phyloP scores from a whole-genome alignment of 2,888 invertebrate species.

The Coenonympha glycerion region DNA sequence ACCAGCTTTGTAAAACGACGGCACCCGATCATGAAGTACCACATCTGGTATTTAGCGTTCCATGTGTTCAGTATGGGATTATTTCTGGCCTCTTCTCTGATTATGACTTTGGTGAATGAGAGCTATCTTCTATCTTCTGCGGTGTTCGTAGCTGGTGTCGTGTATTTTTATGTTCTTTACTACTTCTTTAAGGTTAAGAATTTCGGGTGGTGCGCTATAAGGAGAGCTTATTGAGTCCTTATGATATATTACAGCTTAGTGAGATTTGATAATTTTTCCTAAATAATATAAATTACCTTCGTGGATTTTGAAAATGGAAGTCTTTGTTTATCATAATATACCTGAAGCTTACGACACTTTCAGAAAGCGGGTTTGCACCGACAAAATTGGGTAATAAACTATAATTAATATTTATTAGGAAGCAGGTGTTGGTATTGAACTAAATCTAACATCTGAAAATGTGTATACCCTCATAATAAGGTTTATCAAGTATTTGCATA shows the following conservation, averaged over 20 bases:
- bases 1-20: slow-evolving; percentile 42
- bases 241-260: not conserved
- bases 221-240: slow-evolving; percentile 1
- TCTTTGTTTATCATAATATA: too few relatives aligned
- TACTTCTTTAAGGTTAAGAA: slow-evolving; percentile 37
- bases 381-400: too few relatives aligned
- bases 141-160: slow-evolving; percentile 32
- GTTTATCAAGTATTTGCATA: too few relatives aligned
- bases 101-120: slow-evolving; percentile 41
- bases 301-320: too few relatives aligned
- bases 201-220: slow-evolving; percentile 12
- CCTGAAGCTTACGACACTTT: too few relatives aligned
- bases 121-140: slow-evolving; percentile 32
- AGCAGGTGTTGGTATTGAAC: too few relatives aligned
- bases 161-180: slow-evolving; percentile 42
- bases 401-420: too few relatives aligned
- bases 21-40: slow-evolving; percentile 41
- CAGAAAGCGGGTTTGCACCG: too few relatives aligned
- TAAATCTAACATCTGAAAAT: too few relatives aligned
- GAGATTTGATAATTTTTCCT: not conserved
- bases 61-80: slow-evolving; percentile 43
- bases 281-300: too few relatives aligned
- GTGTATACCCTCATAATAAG: too few relatives aligned
- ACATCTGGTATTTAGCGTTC: slow-evolving; percentile 48
- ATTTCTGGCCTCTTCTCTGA: slow-evolving; percentile 38